Percentiles rank a stretch among this genome's conserved stretches.
These are phyloP conservation scores for Heliocidaris erythrogramma DNA, from an alignment of 35 echinoderm and acorn worm species.

Conservation along the genomic window DNA sequence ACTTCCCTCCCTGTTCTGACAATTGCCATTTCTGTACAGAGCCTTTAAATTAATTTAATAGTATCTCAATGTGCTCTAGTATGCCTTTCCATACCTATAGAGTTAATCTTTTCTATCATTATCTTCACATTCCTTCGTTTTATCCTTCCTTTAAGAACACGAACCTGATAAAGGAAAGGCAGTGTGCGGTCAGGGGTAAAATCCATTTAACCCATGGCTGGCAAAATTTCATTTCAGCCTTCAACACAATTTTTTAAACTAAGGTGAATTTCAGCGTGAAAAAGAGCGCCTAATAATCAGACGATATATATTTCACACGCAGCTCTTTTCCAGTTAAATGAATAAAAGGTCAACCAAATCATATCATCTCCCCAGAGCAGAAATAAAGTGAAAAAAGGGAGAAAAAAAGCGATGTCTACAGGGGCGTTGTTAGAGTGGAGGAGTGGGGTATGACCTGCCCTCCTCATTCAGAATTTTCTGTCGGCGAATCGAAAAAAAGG, in stretches of 20 bases:
- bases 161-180: neutral
- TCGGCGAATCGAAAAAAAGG: too few relatives aligned
- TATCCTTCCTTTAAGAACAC: neutral
- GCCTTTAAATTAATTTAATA: too few relatives aligned
- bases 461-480: too few relatives aligned
- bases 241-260: neutral
- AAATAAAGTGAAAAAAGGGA: neutral
- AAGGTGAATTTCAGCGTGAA: neutral
- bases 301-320: neutral
- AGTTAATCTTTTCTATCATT: neutral
- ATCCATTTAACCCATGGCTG: neutral
- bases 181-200: neutral
- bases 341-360: slow-evolving; percentile 7
- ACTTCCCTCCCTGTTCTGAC: too few relatives aligned
- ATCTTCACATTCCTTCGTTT: neutral
- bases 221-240: neutral
- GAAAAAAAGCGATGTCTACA: neutral
- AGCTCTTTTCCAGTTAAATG: slow-evolving; percentile 2
- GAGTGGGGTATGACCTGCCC: neutral
- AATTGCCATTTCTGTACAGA: too few relatives aligned
- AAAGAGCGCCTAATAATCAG: neutral
- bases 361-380: neutral
- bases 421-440: neutral
- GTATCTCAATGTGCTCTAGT: too few relatives aligned
- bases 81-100: neutral